Evolutionary conservation across 2,113 vertebrate genomes (phyloP).

Genomic region (Ictalurus punctatus): DNA sequence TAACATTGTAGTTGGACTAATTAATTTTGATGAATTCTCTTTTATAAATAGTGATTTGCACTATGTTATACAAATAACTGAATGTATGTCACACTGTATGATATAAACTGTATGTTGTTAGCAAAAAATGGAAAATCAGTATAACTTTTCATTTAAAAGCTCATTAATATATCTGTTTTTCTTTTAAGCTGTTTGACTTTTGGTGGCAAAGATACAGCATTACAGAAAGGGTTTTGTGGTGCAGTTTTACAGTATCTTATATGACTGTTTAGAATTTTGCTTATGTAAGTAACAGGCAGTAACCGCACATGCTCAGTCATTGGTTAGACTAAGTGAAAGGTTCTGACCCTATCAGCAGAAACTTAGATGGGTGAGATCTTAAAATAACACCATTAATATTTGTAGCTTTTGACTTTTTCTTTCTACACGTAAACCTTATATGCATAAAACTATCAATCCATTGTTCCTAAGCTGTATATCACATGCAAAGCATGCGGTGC

Average conservation of each 20-base stretch:
- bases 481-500: background rate
- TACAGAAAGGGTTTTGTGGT: background rate
- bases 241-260: conserved; percentile 19
- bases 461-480: background rate
- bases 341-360: conserved; percentile 31
- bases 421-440: background rate
- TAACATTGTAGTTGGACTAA: background rate
- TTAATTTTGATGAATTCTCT: background rate
- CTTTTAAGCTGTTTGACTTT: background rate
- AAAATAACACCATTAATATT: background rate
- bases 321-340: conserved; percentile 31
- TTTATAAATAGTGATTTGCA: background rate
- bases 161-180: background rate
- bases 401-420: background rate
- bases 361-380: background rate
- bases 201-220: background rate
- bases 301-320: conserved; percentile 32
- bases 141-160: background rate
- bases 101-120: background rate
- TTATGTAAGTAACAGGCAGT: conserved; percentile 25
- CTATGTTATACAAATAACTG: background rate
- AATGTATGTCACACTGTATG: background rate
- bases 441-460: background rate
- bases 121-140: background rate
- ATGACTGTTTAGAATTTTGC: conserved; percentile 40